Base-by-base conservation (phyloP, 2,888 invertebrate genomes). In the Hemicrepidius hirtus region DNA sequence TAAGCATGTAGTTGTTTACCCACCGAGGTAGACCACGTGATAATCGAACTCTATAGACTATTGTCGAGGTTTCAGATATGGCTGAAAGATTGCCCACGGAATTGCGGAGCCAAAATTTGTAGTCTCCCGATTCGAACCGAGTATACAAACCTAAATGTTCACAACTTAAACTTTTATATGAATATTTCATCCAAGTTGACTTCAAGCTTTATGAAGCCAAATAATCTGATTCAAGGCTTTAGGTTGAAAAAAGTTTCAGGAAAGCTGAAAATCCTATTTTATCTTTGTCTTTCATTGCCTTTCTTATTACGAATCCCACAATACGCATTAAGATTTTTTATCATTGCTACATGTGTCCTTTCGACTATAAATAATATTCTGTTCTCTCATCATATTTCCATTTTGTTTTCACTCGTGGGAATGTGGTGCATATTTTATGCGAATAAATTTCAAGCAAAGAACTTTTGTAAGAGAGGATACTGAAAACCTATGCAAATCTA, bases 401-500 rank as follows among this genome's bases (percentile, higher is more conserved):
- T 60, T 60, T 44, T 12, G 44, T 44, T 37, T 44, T 60, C 28
- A 44, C 60, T 57, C 37, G 5, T 18, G 57, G 53, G 60, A 41
- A 16, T n/a, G 50, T 37, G 35, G 37, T 50, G 50, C 64, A 64
- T 64, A 64, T 50, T 64, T 62, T 64, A 50, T 37, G 44, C 24
- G 60, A 60, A 60, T 60, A 60, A 60, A 60, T 44, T 60, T 60
- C 44, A n/a, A 24, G 44, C 12, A 28, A 60, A 60, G 60, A 60
- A 60, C 21, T 44, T 40, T 44, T 41, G 24, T 44, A 55, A 13
- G 13, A 40, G 66, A 55, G 55, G 20, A 50, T 28, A n/a, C 41
- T 55, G 12, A 64, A 59, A 59, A 49, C 59, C 46, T 60, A 68
- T 68, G 68, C 57, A 68, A 68, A 68, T 68, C 68, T 59, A 24